A percentile compares a stretch with the other conserved stretches of the same genome.
These are phyloP conservation scores for Cynopterus brachyotis DNA, from an alignment of 2,113 vertebrate genomes.

Conservation along the genomic window DNA sequence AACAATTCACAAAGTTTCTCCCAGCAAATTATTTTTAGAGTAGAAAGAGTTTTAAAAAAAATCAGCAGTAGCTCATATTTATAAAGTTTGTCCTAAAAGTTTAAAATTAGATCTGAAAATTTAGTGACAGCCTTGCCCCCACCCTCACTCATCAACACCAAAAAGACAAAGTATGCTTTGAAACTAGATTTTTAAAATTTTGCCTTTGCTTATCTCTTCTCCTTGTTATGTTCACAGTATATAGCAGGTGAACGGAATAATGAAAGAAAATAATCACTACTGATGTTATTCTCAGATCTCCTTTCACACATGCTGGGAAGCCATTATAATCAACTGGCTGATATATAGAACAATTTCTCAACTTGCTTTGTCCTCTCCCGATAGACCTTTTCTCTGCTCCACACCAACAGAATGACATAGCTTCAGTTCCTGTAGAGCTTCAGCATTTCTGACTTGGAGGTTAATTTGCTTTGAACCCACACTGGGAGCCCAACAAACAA, in stretches of 20 bases:
- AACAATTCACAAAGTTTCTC: constrained; percentile 72
- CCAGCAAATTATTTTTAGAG: constrained; percentile 72
- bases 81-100: constrained; percentile 59
- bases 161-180: constrained; percentile 36
- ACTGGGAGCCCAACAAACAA: background rate
- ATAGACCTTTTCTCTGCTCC: background rate
- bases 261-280: background rate
- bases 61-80: constrained; percentile 60
- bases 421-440: background rate
- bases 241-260: constrained; percentile 49
- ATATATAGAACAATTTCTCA: constrained; percentile 24
- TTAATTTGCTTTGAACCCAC: constrained; percentile 46
- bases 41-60: background rate
- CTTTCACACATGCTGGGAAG: constrained; percentile 36
- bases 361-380: background rate
- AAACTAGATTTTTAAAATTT: constrained; percentile 20
- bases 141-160: background rate
- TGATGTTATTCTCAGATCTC: background rate
- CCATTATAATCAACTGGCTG: background rate
- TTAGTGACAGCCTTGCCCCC: background rate
- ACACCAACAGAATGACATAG: background rate
- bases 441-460: background rate
- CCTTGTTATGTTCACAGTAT: constrained; percentile 42
- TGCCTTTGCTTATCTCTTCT: constrained; percentile 37
- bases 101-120: constrained; percentile 69